These are phyloP conservation scores for Hydrotaea diabolus DNA, from an alignment of 2,888 invertebrate genomes.

Conservation along the genomic window DNA sequence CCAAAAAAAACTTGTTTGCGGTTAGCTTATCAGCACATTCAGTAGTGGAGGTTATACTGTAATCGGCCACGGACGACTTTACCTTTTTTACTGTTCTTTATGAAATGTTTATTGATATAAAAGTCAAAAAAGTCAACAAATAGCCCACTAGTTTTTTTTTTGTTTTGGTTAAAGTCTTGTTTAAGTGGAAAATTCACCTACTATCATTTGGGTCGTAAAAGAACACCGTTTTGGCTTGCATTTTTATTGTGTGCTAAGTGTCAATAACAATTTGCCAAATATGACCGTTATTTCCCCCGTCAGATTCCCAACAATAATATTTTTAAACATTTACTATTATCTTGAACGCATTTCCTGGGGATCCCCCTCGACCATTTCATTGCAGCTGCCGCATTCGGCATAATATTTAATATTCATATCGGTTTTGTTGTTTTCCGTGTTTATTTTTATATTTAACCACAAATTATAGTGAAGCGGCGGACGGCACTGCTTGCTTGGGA, in stretches of 20 bases:
- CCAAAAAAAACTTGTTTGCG: no score
- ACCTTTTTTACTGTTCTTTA: no score
- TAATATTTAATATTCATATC: constrained; percentile 42
- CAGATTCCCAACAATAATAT: constrained; percentile 19
- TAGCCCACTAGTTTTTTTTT: no score
- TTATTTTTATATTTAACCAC: constrained; percentile 59
- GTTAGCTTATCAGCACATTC: no score
- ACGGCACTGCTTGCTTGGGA: constrained; percentile 37
- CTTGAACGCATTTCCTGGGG: constrained; percentile 31
- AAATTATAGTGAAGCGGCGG: constrained; percentile 53
- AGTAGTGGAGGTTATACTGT: no score
- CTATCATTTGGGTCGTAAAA: no score
- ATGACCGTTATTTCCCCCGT: no score
- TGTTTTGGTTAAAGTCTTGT: no score
- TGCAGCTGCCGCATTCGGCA: background rate
- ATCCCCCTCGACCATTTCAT: background rate
- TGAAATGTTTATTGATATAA: no score
- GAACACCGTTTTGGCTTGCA: background rate
- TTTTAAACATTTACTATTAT: constrained; percentile 38
- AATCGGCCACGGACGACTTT: no score
- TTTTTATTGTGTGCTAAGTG: constrained; percentile 61
- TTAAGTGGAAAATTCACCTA: no score
- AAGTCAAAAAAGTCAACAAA: no score
- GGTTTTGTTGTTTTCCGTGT: constrained; percentile 25
- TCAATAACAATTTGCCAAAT: constrained; percentile 51